Conservation (phyloP, 2,888 invertebrate species). For the Chymomyza fuscimana region DNA sequence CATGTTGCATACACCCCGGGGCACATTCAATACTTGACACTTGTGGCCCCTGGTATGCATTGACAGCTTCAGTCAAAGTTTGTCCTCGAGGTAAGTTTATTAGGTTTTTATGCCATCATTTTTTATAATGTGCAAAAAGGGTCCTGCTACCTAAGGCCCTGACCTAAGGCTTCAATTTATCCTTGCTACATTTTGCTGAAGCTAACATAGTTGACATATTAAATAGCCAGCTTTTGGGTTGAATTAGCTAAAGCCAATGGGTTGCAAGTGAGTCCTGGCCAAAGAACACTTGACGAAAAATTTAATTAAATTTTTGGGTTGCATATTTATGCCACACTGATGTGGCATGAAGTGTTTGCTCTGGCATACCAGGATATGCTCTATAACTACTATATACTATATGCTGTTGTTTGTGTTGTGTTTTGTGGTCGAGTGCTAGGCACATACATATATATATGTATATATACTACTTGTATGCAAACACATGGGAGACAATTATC, state of each 20-base stretch:
- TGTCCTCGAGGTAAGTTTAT: slow-evolving; percentile 43
- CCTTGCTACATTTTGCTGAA: slow-evolving; percentile 30
- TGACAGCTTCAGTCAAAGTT: not conserved
- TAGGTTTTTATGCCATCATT: slow-evolving; percentile 60
- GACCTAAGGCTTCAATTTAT: not conserved
- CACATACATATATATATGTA: too few species aligned
- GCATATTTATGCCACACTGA: slow-evolving; percentile 32
- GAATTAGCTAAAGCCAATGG: not conserved
- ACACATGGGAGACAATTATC: not conserved
- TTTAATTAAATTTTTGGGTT: slow-evolving; percentile 66
- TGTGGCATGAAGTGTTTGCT: slow-evolving; percentile 17
- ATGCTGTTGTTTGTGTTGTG: not conserved
- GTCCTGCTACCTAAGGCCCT: not conserved
- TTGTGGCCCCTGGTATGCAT: slow-evolving; percentile 2
- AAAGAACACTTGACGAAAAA: slow-evolving; percentile 58
- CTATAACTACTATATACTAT: not conserved
- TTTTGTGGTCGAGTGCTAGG: not conserved
- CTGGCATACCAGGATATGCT: not conserved
- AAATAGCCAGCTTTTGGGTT: slow-evolving; percentile 34
- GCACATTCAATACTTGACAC: slow-evolving; percentile 55
- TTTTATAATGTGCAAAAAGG: slow-evolving; percentile 53
- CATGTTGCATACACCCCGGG: not conserved
- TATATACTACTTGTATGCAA: not conserved
- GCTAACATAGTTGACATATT: slow-evolving; percentile 56
- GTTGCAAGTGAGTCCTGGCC: not conserved